phyloP scores from a whole-genome alignment of 2,797 vertebrate genomes.

The Falco novaeseelandiae region DNA sequence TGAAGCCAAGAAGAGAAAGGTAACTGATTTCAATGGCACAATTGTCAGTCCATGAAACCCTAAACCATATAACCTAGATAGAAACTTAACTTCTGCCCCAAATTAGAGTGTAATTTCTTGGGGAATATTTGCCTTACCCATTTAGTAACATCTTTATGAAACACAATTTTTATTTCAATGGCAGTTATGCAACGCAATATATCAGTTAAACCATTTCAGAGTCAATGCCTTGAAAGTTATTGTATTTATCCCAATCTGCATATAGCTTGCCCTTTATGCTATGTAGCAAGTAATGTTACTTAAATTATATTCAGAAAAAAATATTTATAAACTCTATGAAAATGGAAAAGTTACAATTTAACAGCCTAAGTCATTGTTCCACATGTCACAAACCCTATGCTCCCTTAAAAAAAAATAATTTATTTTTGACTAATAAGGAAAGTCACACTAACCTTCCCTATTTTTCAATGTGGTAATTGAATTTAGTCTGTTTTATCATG shows the following conservation, averaged over 20 bases:
- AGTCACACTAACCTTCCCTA: not conserved
- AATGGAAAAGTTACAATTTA: not conserved
- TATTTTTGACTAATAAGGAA: not conserved
- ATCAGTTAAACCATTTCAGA: not conserved
- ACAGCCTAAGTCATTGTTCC: not conserved
- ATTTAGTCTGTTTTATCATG: not conserved
- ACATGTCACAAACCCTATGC: not conserved
- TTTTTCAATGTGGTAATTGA: not conserved
- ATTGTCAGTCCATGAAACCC: not conserved
- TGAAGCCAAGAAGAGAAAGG: not conserved
- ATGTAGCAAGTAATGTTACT: not conserved
- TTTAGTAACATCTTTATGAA: not conserved
- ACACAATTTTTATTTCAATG: not conserved
- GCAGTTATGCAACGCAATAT: not conserved
- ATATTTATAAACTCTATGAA: not conserved
- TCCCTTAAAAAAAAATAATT: not conserved
- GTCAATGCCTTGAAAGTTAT: not conserved
- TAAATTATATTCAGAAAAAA: not conserved
- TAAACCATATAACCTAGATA: not conserved
- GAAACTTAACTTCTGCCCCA: not conserved
- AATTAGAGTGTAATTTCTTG: not conserved
- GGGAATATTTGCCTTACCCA: not conserved
- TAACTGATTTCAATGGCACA: not conserved
- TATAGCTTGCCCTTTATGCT: not conserved
- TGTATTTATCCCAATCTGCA: not conserved